A percentile compares a stretch with the other conserved stretches of the same genome.
These are phyloP conservation scores for Cryptomyrus ogoouensis DNA, from an alignment of 2,113 vertebrate species.

Conservation along the genomic window DNA sequence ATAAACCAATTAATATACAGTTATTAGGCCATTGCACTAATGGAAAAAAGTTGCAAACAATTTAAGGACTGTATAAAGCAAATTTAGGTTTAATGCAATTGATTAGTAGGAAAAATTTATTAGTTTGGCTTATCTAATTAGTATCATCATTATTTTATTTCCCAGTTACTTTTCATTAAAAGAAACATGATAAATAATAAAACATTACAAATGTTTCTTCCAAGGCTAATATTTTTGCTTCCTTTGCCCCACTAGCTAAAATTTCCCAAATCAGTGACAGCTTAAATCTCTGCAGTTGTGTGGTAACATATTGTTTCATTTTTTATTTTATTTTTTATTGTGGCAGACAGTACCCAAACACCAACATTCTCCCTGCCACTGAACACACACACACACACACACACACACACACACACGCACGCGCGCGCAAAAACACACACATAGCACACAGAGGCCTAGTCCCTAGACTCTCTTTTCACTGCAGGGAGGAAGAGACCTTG, in stretches of 20 bases:
- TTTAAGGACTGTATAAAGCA: not conserved
- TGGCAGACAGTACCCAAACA: not conserved
- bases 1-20: not conserved
- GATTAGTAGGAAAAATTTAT: not conserved
- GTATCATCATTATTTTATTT: not conserved
- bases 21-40: not conserved
- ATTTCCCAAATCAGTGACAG: not conserved
- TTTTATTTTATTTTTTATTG: not conserved
- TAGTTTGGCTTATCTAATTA: not conserved
- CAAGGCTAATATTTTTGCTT: not conserved
- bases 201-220: not conserved
- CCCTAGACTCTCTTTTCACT: not conserved
- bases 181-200: not conserved
- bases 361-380: not conserved
- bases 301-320: not conserved
- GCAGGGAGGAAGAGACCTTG: slow-evolving; percentile 10
- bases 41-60: not conserved
- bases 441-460: not conserved
- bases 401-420: not conserved
- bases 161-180: not conserved
- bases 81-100: not conserved
- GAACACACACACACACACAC: not conserved
- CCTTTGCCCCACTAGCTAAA: not conserved
- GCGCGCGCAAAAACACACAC: not conserved
- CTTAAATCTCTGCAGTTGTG: not conserved